Evolutionary conservation across 2,888 invertebrate genomes (phyloP).

Genomic region (Amphipoea lucens): DNA sequence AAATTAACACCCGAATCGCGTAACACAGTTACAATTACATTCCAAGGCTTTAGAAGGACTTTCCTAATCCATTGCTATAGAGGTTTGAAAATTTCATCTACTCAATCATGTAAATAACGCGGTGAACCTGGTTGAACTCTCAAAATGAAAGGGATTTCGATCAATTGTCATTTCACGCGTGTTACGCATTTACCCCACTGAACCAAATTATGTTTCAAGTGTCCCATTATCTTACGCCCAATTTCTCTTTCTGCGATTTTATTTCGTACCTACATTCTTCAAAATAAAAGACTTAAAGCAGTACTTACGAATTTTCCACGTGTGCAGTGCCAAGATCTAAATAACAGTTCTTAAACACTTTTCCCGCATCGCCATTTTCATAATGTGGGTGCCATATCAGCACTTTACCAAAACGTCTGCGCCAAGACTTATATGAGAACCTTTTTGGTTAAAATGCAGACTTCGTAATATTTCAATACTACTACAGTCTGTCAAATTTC

Average conservation of each 20-base stretch:
- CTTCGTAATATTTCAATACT: conserved; percentile 21
- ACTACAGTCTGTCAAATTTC: too few relatives aligned
- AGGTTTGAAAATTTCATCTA: too few relatives aligned
- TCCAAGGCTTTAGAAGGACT: neutral
- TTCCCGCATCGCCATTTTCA: conserved; percentile 18
- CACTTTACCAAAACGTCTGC: conserved; percentile 40
- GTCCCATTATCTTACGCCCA: neutral
- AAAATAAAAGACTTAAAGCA: conserved; percentile 3
- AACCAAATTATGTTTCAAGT: neutral
- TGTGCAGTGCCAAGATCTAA: conserved; percentile 8
- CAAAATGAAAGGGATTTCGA: neutral
- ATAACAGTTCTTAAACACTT: conserved; percentile 22
- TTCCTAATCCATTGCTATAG: neutral
- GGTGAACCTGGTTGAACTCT: neutral
- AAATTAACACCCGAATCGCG: neutral
- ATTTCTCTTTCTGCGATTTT: neutral
- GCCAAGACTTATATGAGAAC: conserved; percentile 6
- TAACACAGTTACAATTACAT: neutral
- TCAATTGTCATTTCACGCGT: neutral
- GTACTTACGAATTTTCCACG: conserved; percentile 12
- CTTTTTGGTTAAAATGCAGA: conserved; percentile 43
- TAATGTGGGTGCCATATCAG: conserved; percentile 21
- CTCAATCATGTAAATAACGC: neutral
- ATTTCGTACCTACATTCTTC: neutral
- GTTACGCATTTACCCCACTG: neutral